Evolutionary conservation across 2,888 invertebrate genomes (phyloP).

Genomic region (Drosophila acutilabella): DNA sequence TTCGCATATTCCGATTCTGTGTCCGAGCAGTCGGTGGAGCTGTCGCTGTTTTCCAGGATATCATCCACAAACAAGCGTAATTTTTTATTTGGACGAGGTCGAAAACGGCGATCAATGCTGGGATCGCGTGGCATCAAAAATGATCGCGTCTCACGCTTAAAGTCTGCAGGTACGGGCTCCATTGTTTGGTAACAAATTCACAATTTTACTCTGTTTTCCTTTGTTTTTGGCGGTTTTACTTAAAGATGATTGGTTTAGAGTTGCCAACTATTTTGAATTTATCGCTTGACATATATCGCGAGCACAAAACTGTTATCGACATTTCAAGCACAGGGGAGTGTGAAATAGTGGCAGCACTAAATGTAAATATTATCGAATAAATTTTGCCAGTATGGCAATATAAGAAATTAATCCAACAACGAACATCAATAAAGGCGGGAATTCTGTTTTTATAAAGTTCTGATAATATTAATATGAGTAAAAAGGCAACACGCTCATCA

Average conservation of each 20-base stretch:
- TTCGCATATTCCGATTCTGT: slow-evolving; percentile 59
- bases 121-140: slow-evolving; percentile 82
- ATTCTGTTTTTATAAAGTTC: slow-evolving; percentile 8
- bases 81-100: slow-evolving; percentile 77
- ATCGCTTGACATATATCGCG: slow-evolving; percentile 30
- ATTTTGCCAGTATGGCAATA: not conserved
- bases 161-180: slow-evolving; percentile 19
- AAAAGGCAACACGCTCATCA: slow-evolving; percentile 63
- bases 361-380: not conserved
- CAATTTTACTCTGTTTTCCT: slow-evolving; percentile 1
- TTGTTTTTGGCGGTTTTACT: slow-evolving; percentile 53
- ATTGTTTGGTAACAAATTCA: slow-evolving; percentile 14
- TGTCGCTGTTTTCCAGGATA: slow-evolving; percentile 67
- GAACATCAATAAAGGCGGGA: slow-evolving; percentile 55
- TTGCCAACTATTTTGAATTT: slow-evolving; percentile 27
- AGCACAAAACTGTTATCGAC: slow-evolving; percentile 1
- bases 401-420: slow-evolving; percentile 2
- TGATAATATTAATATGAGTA: slow-evolving; percentile 65
- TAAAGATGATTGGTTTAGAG: slow-evolving; percentile 39
- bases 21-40: slow-evolving; percentile 51
- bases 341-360: not conserved
- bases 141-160: slow-evolving; percentile 72
- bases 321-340: not conserved
- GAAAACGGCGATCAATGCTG: slow-evolving; percentile 79
- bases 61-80: slow-evolving; percentile 70